These are phyloP conservation scores for Pogonocherus hispidulus DNA, from an alignment of 2,888 invertebrate genomes.

Conservation along the genomic window DNA sequence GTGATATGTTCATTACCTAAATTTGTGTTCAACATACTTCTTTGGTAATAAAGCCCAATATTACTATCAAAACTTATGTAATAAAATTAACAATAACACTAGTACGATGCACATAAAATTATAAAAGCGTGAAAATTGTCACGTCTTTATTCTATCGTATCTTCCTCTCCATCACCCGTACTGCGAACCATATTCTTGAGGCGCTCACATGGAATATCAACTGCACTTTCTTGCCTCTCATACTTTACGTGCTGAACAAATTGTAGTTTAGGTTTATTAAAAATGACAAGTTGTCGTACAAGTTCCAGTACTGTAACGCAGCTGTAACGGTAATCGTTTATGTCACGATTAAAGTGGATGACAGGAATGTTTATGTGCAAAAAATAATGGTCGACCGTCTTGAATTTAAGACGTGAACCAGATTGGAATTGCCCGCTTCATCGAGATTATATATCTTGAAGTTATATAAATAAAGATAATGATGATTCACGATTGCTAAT, in stretches of 20 bases:
- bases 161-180: not conserved
- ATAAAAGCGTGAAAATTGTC: too few relatives aligned
- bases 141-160: too few relatives aligned
- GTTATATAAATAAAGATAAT: too few relatives aligned
- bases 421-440: constrained; percentile 14
- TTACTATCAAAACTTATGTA: too few relatives aligned
- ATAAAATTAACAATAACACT: too few relatives aligned
- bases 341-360: constrained; percentile 20
- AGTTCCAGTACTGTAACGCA: constrained; percentile 25
- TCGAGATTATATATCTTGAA: not conserved
- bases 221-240: not conserved
- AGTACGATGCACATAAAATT: too few relatives aligned
- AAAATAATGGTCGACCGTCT: constrained; percentile 23
- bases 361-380: constrained; percentile 24
- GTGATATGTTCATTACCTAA: too few relatives aligned
- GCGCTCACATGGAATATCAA: constrained; percentile 13
- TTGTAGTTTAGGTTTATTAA: constrained; percentile 30
- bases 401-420: constrained; percentile 27
- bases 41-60: too few relatives aligned
- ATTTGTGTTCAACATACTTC: too few relatives aligned
- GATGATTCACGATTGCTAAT: too few relatives aligned
- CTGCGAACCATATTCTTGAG: not conserved
- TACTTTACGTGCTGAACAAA: constrained; percentile 28
- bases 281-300: constrained; percentile 33
- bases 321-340: constrained; percentile 25